Conservation (phyloP, 2,888 invertebrate species). For the Rhingia rostrata region DNA sequence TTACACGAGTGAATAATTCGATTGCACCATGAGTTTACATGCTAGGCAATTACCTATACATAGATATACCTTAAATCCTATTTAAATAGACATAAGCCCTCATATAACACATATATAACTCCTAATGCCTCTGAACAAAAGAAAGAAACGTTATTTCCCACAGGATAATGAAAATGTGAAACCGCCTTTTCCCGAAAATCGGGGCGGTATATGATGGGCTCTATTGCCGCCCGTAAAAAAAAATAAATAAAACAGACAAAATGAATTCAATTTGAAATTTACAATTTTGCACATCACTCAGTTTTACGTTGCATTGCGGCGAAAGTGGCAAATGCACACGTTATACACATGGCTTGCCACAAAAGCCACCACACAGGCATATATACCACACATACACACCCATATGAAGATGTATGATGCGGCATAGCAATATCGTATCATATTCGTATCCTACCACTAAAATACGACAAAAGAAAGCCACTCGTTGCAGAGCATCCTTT, state of each 20-base stretch:
- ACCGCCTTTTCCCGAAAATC: slow-evolving; percentile 29
- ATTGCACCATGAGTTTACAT: slow-evolving; percentile 1
- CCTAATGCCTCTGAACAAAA: slow-evolving; percentile 31
- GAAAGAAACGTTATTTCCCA: slow-evolving; percentile 27
- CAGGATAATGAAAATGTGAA: slow-evolving; percentile 37
- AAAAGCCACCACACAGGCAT: slow-evolving; percentile 29
- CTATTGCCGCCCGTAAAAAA: background rate
- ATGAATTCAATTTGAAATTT: slow-evolving; percentile 65
- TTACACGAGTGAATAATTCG: slow-evolving; percentile 31
- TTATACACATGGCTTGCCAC: slow-evolving; percentile 64
- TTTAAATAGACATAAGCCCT: background rate
- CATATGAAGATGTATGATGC: background rate
- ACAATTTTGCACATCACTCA: slow-evolving; percentile 69
- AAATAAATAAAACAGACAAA: slow-evolving; percentile 44
- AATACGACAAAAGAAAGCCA: slow-evolving; percentile 63
- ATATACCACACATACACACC: background rate
- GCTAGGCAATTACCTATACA: background rate
- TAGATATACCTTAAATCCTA: background rate
- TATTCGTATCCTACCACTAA: slow-evolving; percentile 1
- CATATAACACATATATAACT: background rate
- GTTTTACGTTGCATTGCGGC: slow-evolving; percentile 52
- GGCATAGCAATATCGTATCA: background rate
- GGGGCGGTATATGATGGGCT: too few species aligned
- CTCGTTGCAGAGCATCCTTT: slow-evolving; percentile 61
- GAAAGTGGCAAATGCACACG: slow-evolving; percentile 55